phyloP scores from a whole-genome alignment of 2,113 vertebrate genomes.

The Oncorhynchus masou region DNA sequence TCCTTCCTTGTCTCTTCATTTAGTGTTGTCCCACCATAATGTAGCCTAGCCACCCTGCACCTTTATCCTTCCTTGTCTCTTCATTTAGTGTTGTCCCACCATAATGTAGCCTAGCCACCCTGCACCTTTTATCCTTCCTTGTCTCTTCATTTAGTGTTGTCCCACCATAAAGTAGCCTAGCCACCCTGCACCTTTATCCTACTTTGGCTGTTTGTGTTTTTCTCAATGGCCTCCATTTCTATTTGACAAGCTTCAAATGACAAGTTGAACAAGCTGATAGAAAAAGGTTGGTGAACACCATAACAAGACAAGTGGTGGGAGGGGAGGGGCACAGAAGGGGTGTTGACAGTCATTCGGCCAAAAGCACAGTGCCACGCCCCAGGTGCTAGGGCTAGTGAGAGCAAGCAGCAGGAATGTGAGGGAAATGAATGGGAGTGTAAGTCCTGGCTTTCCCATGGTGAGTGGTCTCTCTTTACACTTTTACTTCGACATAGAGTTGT shows the following conservation, averaged over 20 bases:
- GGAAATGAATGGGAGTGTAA: slow-evolving; percentile 73
- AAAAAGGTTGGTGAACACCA: slow-evolving; percentile 53
- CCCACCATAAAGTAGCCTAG: slow-evolving; percentile 1
- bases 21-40: not conserved
- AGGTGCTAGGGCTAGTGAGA: slow-evolving; percentile 71
- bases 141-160: not conserved
- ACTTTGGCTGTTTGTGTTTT: not conserved
- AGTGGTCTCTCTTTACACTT: slow-evolving; percentile 58
- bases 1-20: no score
- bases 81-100: not conserved
- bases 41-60: slow-evolving; percentile 3
- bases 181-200: not conserved
- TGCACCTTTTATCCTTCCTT: slow-evolving; percentile 14
- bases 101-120: not conserved
- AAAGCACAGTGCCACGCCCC: slow-evolving; percentile 70
- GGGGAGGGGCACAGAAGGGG: slow-evolving; percentile 55
- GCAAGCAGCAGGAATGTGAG: slow-evolving; percentile 74
- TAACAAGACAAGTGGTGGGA: slow-evolving; percentile 50
- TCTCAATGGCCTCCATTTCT: slow-evolving; percentile 37
- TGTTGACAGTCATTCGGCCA: slow-evolving; percentile 65
- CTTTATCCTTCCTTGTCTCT: no score
- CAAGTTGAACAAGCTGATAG: slow-evolving; percentile 60
- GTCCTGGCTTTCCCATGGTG: slow-evolving; percentile 72
- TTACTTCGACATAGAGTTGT: slow-evolving; percentile 47
- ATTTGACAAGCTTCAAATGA: slow-evolving; percentile 49